phyloP scores from a whole-genome alignment of 2,113 vertebrate species.

The Dolichotis patagonum region DNA sequence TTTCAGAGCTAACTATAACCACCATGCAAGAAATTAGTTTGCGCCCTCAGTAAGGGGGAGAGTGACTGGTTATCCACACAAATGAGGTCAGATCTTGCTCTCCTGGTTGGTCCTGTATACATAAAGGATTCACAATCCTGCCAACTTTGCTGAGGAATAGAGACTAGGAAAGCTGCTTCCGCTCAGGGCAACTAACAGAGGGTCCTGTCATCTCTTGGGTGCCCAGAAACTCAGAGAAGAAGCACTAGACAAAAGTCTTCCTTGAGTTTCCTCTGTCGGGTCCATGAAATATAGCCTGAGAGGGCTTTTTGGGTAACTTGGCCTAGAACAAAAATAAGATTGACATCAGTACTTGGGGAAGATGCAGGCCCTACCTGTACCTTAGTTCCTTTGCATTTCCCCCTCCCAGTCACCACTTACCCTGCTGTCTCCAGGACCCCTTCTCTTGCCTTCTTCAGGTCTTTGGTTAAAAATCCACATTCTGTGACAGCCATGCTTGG shows the following conservation, averaged over 20 bases:
- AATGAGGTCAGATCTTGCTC: constrained; percentile 62
- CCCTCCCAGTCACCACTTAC: not conserved
- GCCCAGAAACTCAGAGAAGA: not conserved
- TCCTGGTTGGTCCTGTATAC: constrained; percentile 56
- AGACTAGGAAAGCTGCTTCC: not conserved
- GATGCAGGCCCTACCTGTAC: not conserved
- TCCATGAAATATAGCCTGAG: not conserved
- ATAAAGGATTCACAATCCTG: not conserved
- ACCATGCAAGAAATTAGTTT: constrained; percentile 49
- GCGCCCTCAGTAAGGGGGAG: constrained; percentile 36
- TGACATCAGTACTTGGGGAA: not conserved
- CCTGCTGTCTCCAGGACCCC: too few relatives aligned
- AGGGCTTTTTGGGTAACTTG: not conserved
- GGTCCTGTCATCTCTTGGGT: not conserved
- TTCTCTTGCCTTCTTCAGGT: not conserved
- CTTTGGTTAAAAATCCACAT: not conserved
- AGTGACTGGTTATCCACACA: constrained; percentile 57
- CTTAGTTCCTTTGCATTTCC: not conserved
- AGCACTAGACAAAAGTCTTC: not conserved
- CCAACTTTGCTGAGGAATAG: constrained; percentile 35
- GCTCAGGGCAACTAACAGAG: not conserved
- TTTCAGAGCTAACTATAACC: constrained; percentile 52
- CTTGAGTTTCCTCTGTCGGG: not conserved
- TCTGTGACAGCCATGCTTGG: not conserved
- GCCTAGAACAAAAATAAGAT: not conserved